Percentiles rank a stretch among this genome's conserved stretches.
phyloP scores from a whole-genome alignment of 2,113 vertebrate species.

The Hemicordylus capensis region DNA sequence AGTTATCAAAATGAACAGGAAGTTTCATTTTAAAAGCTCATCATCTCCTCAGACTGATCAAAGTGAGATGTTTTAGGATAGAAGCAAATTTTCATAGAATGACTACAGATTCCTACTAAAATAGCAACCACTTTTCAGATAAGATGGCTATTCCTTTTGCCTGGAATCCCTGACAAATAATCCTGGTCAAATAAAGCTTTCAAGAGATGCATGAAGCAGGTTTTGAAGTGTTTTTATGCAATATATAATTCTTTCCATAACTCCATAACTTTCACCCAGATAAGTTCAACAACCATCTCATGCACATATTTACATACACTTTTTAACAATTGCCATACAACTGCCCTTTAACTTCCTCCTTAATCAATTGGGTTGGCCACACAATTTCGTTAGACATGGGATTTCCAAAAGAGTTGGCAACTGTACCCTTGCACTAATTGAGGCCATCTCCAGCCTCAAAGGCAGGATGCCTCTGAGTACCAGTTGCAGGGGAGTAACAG shows the following conservation, averaged over 20 bases:
- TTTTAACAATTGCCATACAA: background rate
- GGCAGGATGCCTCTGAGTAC: no score
- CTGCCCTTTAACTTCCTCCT: background rate
- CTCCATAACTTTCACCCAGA: no score
- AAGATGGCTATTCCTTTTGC: background rate
- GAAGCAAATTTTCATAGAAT: background rate
- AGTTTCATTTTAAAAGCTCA: slow-evolving; percentile 54
- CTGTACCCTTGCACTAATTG: no score
- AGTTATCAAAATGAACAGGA: slow-evolving; percentile 55
- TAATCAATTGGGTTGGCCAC: background rate
- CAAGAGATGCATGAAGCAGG: background rate
- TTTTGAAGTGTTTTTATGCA: background rate
- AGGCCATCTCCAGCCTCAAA: no score
- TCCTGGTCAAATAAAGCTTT: background rate
- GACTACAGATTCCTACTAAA: background rate
- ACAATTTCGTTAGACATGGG: background rate
- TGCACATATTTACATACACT: no score
- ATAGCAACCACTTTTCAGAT: background rate
- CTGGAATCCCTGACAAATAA: background rate
- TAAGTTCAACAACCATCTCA: no score
- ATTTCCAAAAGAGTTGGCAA: background rate
- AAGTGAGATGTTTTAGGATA: slow-evolving; percentile 41
- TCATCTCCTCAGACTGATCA: slow-evolving; percentile 56
- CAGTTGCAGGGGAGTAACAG: no score
- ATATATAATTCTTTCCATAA: background rate